Conservation (phyloP, 2,888 invertebrate genomes). For the Melangyna quadrimaculata region DNA sequence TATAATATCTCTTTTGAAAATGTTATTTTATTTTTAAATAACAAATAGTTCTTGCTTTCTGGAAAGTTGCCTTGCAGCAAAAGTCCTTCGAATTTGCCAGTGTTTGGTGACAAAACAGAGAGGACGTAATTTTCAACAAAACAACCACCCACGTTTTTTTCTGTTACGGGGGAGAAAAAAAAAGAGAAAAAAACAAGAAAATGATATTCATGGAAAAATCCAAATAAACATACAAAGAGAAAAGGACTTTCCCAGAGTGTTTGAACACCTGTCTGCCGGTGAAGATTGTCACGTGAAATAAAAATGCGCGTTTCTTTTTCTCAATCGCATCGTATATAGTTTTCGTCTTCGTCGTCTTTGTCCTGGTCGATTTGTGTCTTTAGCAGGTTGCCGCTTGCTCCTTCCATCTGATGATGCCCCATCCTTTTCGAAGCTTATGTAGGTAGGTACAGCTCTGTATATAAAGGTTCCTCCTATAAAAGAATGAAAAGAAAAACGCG, state of each 20-base stretch:
- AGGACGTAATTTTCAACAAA: constrained; percentile 27
- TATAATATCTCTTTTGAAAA: not conserved
- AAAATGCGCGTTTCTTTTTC: constrained; percentile 38
- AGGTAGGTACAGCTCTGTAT: not conserved
- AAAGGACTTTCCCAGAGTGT: constrained; percentile 64
- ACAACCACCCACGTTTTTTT: not conserved
- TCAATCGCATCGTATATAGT: not conserved
- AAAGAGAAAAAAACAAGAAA: not conserved
- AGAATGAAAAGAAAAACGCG: not conserved
- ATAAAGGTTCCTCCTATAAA: not conserved
- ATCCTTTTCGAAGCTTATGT: not conserved
- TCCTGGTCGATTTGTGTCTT: constrained; percentile 3
- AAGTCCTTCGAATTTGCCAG: not conserved
- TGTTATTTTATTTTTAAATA: constrained; percentile 23
- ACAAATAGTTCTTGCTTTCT: constrained; percentile 30
- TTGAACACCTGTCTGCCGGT: constrained; percentile 67
- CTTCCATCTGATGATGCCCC: not conserved
- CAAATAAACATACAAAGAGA: constrained; percentile 18
- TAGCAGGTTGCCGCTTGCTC: not conserved
- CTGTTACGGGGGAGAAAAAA: not conserved
- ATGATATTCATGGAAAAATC: constrained; percentile 31
- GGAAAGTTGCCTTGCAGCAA: constrained; percentile 17
- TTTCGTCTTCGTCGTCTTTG: not conserved
- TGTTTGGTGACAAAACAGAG: constrained; percentile 41
- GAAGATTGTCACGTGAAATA: constrained; percentile 68